A percentile compares a stretch with the other conserved stretches of the same genome.
Evolutionary conservation across 2,797 vertebrate genomes (phyloP).

Genomic region (Molossus molossus): DNA sequence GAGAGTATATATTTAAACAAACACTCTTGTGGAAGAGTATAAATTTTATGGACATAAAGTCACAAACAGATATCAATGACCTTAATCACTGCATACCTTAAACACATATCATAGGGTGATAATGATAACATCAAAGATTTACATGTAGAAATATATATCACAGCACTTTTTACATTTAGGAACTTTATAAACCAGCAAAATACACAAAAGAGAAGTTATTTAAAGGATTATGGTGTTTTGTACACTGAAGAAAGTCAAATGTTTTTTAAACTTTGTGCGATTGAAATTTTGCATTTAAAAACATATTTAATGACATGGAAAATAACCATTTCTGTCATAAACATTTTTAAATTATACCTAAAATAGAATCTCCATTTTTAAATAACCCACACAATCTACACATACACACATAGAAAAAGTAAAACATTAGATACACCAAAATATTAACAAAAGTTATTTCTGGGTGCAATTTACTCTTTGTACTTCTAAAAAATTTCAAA

Average conservation of each 20-base stretch:
- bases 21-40: neutral
- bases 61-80: neutral
- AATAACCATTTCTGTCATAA: constrained; percentile 22
- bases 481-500: constrained; percentile 29
- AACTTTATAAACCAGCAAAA: constrained; percentile 54
- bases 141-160: neutral
- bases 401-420: neutral
- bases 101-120: constrained; percentile 14
- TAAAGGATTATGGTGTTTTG: neutral
- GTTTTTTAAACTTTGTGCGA: constrained; percentile 1
- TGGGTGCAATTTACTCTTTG: constrained; percentile 3
- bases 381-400: constrained; percentile 18
- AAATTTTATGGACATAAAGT: neutral
- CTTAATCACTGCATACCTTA: neutral
- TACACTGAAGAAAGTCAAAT: constrained; percentile 31
- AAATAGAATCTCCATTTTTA: constrained; percentile 32
- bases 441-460: constrained; percentile 57
- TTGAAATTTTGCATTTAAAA: constrained; percentile 49
- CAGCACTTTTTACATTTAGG: constrained; percentile 13
- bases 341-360: constrained; percentile 27
- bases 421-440: constrained; percentile 44
- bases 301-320: constrained; percentile 61
- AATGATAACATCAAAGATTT: neutral
- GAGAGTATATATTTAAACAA: constrained; percentile 8
- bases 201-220: neutral